phyloP scores from a whole-genome alignment of 1,140 invertebrate species.

The Drosophila kikkawai region DNA sequence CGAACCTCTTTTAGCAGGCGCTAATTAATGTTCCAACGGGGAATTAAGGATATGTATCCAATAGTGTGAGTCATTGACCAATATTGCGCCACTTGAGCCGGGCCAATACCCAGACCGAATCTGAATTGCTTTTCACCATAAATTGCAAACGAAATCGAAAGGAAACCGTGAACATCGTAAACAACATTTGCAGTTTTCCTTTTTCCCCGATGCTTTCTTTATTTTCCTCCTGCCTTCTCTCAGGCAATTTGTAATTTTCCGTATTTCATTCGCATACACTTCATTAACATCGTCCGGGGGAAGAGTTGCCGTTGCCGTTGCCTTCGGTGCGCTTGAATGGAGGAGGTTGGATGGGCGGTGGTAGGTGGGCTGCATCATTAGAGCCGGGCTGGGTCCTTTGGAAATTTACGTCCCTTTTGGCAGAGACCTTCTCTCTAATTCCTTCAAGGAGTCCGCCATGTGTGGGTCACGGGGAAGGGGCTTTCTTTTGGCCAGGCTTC shows the following conservation, averaged over 20 bases:
- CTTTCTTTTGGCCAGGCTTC: slow-evolving; percentile 4
- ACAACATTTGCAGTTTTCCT: slow-evolving; percentile 76
- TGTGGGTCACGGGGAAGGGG: slow-evolving; percentile 22
- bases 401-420: slow-evolving; percentile 81
- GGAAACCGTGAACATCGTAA: slow-evolving; percentile 84
- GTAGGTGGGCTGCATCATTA: slow-evolving; percentile 74
- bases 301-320: slow-evolving; percentile 58
- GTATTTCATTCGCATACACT: slow-evolving; percentile 83
- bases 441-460: slow-evolving; percentile 75
- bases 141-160: slow-evolving; percentile 83
- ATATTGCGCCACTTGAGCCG: slow-evolving; percentile 57
- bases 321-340: slow-evolving; percentile 73
- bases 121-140: slow-evolving; percentile 67
- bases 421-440: slow-evolving; percentile 79
- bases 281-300: slow-evolving; percentile 73
- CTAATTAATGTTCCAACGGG: slow-evolving; percentile 39
- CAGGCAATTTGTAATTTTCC: slow-evolving; percentile 81
- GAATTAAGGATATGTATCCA: background rate
- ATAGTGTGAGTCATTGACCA: slow-evolving; percentile 59
- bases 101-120: slow-evolving; percentile 16
- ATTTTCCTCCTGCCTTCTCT: slow-evolving; percentile 11
- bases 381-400: slow-evolving; percentile 55
- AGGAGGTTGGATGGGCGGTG: slow-evolving; percentile 44
- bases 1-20: slow-evolving; percentile 6
- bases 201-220: slow-evolving; percentile 2